A percentile compares a stretch with the other conserved stretches of the same genome.
Evolutionary conservation across 2,113 vertebrate genomes (phyloP).

Genomic region (Aspiorhynchus laticeps): DNA sequence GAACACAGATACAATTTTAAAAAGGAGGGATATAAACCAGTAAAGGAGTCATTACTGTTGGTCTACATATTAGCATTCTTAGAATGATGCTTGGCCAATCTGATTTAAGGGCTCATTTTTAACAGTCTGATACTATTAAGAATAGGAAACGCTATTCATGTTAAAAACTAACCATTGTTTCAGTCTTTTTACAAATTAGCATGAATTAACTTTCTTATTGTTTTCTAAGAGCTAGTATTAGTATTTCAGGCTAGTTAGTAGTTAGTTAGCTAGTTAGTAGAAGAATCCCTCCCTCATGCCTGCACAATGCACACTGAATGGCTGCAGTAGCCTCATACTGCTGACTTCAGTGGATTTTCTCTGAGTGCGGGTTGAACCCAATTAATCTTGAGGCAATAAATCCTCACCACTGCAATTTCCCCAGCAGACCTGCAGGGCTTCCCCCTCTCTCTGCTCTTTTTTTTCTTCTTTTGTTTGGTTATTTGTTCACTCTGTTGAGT

Average conservation of each 20-base stretch:
- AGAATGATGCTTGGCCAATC: background rate
- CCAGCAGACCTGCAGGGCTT: conserved; percentile 65
- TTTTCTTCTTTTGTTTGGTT: background rate
- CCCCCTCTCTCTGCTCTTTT: conserved; percentile 28
- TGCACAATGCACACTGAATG: background rate
- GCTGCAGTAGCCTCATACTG: conserved; percentile 9
- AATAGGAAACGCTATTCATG: background rate
- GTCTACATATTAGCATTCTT: background rate
- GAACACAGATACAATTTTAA: too few species aligned
- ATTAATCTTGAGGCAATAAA: conserved; percentile 80
- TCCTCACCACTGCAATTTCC: conserved; percentile 76
- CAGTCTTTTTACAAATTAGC: conserved; percentile 2
- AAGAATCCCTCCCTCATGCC: background rate
- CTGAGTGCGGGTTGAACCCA: conserved; percentile 74
- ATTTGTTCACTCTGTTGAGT: conserved; percentile 38
- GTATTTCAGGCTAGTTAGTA: too few species aligned
- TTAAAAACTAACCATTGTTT: background rate
- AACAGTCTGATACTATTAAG: background rate
- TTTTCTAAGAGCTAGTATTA: conserved; percentile 19
- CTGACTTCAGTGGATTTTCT: conserved; percentile 73
- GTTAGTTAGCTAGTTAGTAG: too few species aligned
- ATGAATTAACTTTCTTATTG: background rate
- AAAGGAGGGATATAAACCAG: background rate
- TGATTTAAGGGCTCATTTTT: background rate
- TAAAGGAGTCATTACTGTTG: background rate